Conservation (phyloP, 1,140 invertebrate species). For the Drosophila kepulauana region DNA sequence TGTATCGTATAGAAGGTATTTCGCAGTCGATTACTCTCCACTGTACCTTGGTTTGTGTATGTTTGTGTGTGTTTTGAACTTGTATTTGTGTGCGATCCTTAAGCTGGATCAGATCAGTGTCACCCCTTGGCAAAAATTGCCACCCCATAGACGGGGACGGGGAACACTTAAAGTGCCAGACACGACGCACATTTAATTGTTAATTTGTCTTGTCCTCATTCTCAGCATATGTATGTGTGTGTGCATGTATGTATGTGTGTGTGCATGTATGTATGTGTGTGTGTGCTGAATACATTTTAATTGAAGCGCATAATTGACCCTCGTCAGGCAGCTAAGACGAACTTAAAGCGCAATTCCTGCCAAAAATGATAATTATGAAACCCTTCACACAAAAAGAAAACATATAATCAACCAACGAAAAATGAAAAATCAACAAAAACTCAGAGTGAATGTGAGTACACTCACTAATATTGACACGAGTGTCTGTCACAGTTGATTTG, state of each 20-base stretch:
- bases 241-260: not conserved
- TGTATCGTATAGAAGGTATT: too few relatives aligned
- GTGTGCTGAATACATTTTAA: slow-evolving; percentile 52
- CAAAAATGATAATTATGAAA: not conserved
- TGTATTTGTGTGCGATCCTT: slow-evolving; percentile 20
- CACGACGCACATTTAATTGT: slow-evolving; percentile 15
- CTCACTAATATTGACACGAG: slow-evolving; percentile 7
- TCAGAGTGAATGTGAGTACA: not conserved
- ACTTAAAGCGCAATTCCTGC: slow-evolving; percentile 27
- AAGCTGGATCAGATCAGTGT: slow-evolving; percentile 24
- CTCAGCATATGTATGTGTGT: not conserved
- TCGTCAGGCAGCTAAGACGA: slow-evolving; percentile 28
- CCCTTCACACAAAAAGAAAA: not conserved
- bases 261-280: slow-evolving; percentile 6
- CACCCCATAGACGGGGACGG: slow-evolving; percentile 2
- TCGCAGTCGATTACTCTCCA: too few relatives aligned
- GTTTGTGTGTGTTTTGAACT: not conserved
- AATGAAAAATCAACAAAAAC: not conserved
- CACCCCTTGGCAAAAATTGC: slow-evolving; percentile 18
- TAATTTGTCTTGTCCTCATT: not conserved
- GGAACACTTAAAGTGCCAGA: slow-evolving; percentile 7
- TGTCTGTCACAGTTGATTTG: slow-evolving; percentile 1
- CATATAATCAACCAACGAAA: not conserved
- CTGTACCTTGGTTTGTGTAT: not conserved
- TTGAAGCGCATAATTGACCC: slow-evolving; percentile 53